A percentile compares a stretch with the other conserved stretches of the same genome.
Conservation (phyloP, 1,140 invertebrate species). For the Heterodera schachtii region DNA sequence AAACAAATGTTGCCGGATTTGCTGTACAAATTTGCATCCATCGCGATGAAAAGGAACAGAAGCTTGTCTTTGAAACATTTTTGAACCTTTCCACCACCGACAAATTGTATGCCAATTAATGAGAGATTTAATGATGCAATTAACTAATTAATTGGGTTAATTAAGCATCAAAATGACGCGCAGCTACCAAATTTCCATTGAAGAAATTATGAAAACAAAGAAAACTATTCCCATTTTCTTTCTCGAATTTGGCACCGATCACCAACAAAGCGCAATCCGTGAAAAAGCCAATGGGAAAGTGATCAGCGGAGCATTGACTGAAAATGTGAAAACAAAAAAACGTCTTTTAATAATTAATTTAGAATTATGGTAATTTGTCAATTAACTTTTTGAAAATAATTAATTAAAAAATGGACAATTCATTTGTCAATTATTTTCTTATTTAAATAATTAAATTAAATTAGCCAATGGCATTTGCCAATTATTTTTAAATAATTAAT, state of each 20-base stretch:
- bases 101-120: not conserved
- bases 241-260: not conserved
- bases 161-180: not conserved
- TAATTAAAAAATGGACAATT: no score
- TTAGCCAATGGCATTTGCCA: no score
- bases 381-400: no score
- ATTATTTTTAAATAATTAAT: no score
- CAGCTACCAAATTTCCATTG: not conserved
- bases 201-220: not conserved
- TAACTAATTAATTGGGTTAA: not conserved
- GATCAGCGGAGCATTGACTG: not conserved
- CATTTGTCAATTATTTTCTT: no score
- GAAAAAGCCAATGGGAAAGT: not conserved
- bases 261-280: not conserved
- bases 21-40: not conserved
- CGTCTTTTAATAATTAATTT: no score
- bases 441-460: no score
- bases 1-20: not conserved
- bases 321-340: not conserved
- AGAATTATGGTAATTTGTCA: no score
- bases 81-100: not conserved
- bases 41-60: not conserved
- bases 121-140: not conserved
- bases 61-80: not conserved
- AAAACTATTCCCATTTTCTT: not conserved